Evolutionary conservation across 2,888 invertebrate genomes (phyloP).

Genomic region (Ommatoiulus sabulosus): DNA sequence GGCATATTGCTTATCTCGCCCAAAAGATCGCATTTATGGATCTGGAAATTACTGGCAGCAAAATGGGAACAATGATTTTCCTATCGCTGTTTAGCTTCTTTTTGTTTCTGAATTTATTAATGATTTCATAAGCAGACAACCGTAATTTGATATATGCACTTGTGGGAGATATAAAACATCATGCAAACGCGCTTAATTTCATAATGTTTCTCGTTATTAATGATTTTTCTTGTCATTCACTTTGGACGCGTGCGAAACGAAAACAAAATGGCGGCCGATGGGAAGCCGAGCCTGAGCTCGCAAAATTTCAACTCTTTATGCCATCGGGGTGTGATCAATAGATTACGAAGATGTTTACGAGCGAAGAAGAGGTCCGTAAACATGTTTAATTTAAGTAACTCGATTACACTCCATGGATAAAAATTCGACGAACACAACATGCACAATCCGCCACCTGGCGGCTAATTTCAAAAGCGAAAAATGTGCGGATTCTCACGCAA

Average conservation of each 20-base stretch:
- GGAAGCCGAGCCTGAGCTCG: background rate
- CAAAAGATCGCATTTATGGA: slow-evolving; percentile 23
- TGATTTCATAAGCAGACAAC: slow-evolving; percentile 8
- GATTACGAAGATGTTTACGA: too few relatives aligned
- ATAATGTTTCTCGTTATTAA: background rate
- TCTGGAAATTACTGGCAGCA: background rate
- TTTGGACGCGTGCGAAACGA: background rate
- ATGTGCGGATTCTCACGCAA: too few relatives aligned
- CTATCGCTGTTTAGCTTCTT: background rate
- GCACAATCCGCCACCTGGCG: too few relatives aligned
- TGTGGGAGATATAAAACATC: slow-evolving; percentile 9
- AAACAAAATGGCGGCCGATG: background rate
- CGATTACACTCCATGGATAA: too few relatives aligned
- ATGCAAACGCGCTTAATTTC: slow-evolving; percentile 14
- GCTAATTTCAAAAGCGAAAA: too few relatives aligned
- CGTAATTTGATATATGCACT: slow-evolving; percentile 22
- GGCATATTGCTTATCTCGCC: background rate
- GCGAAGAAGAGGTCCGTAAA: too few relatives aligned
- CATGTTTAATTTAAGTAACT: too few relatives aligned
- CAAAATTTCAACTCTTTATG: too few relatives aligned
- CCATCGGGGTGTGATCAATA: too few relatives aligned
- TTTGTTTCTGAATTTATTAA: background rate
- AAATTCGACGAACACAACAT: too few relatives aligned
- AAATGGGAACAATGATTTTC: slow-evolving; percentile 21
- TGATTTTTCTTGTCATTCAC: slow-evolving; percentile 17